These are phyloP conservation scores for Caenorhabditis angaria DNA, from an alignment of 2,888 invertebrate genomes.

Conservation along the genomic window DNA sequence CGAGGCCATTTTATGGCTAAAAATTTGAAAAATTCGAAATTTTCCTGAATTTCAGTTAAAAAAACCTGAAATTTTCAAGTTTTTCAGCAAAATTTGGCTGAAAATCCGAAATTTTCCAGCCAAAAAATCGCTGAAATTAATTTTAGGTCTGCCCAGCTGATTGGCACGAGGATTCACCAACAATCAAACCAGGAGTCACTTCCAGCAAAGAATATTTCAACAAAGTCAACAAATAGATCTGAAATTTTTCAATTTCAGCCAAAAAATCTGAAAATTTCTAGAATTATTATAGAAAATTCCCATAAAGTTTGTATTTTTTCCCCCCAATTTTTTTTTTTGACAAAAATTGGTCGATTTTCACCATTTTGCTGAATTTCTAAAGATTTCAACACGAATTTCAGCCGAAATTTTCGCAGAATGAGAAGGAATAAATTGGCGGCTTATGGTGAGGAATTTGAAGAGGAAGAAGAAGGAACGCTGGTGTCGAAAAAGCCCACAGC, in stretches of 20 bases:
- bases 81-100: too few relatives aligned
- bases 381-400: neutral
- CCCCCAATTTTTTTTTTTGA: too few relatives aligned
- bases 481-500: conserved; percentile 77
- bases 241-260: too few relatives aligned
- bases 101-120: conserved; percentile 3
- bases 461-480: conserved; percentile 62
- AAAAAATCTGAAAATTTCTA: too few relatives aligned
- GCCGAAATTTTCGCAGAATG: conserved; percentile 14
- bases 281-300: neutral
- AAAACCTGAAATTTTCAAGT: too few relatives aligned
- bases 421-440: conserved; percentile 44
- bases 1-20: too few relatives aligned
- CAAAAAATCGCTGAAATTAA: neutral
- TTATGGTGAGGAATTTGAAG: conserved; percentile 68
- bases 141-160: conserved; percentile 87
- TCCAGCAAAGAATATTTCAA: conserved; percentile 88
- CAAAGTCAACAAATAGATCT: conserved; percentile 74
- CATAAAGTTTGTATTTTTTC: conserved; percentile 2
- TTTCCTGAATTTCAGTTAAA: too few relatives aligned
- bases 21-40: too few relatives aligned
- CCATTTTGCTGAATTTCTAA: neutral
- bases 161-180: conserved; percentile 85
- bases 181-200: conserved; percentile 88
- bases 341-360: too few relatives aligned